Evolutionary conservation across 92 coral and sea anemone genomes (phyloP), one percentile per base, ranked within the genome.

Genomic region (Metridium senile): DNA sequence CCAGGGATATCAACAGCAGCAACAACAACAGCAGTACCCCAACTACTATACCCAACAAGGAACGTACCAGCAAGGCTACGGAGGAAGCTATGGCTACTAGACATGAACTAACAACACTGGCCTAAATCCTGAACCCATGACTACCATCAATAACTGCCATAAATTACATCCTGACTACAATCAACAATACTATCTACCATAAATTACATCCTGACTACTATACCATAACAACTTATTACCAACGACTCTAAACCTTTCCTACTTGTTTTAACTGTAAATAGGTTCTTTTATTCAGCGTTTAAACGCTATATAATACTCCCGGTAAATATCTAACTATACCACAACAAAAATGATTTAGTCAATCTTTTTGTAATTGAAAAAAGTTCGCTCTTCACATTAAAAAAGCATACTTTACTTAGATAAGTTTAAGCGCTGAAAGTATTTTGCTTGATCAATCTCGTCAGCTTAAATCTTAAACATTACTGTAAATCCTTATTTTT

Each of bases 21-120:
- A 84, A 26, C 89, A 74, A 52, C 72, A 79, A 28, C 75, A 76
- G 16, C 85, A 75, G 18, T 63, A 63, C 53, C 29, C 84, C 29
- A 13, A n/a, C 70, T 90, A 87, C 78, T 75, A 72, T 28, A n/a
- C n/a, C n/a, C 94, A 90, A 72, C 94, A 90, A 13, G 83, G 81
- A 31, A 76, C 86, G 64, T 67, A 76, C 21, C 83, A 75, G 29
- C 86, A 62, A 22, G 83, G 83, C 33, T 76, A 76, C 26, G n/a
- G n/a, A n/a, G n/a, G n/a, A n/a, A 77, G 87, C 3, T 70, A 74
- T 27, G 87, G 87, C 51, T 83, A 83, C 78, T 83, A 56, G 66
- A 45, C 34, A 39, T 39, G 6, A 4, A 39, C 49, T 39, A 13
- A 39, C 0, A 53, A 1, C 61, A 17, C 61, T 2, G 6, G 20